Evolutionary conservation across 2,113 vertebrate genomes (phyloP), one percentile per base, ranked within the genome.

Genomic region (Vulpes vulpes): DNA sequence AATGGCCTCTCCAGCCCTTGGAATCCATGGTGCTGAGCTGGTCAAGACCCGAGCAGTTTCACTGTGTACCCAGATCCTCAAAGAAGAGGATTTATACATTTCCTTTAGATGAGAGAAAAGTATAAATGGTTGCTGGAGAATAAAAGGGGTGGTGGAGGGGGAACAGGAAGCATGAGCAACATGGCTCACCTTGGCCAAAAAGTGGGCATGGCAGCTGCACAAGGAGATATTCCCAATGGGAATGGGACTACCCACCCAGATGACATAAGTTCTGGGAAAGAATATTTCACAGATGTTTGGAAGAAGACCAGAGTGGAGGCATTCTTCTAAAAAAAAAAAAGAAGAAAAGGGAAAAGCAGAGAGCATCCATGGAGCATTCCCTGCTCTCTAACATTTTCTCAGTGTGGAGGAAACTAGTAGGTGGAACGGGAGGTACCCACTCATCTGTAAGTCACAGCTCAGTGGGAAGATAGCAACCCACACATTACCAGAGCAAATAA

Each of bases 401-500:
- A 49, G 15, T 38, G 11, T 15, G 2, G 6, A 90, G 65, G 9
- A 69, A 43, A 69, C 49, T 49, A 14, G 43, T 27, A 27, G 49
- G 38, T 65, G 23, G 53, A 69, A 20, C 9, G 49, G 0, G 10
- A 80, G 16, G 9, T 60, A 19, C 3, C 2, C 65, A 64, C 23
- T 92, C 32, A 82, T 86, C 43, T 53, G 32, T 59, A 85, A 86
- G 92, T 14, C 59, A n/a, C 1, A 74, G 51, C 22, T 60, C 35
- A 25, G 57, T 71, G 65, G 57, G 83, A 76, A 81, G 80, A 86
- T 15, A 91, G 32, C 53, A n/a, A 11, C 19, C 23, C 32, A 14
- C 19, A 17, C 30, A n/a, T 78, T 69, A 86, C 94, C 91, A 80
- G 84, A 55, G 62, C 55, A 97, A 97, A 94, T 35, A 92, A 78